Conservation (phyloP, 2,113 vertebrate genomes). For the Carassius gibelio region DNA sequence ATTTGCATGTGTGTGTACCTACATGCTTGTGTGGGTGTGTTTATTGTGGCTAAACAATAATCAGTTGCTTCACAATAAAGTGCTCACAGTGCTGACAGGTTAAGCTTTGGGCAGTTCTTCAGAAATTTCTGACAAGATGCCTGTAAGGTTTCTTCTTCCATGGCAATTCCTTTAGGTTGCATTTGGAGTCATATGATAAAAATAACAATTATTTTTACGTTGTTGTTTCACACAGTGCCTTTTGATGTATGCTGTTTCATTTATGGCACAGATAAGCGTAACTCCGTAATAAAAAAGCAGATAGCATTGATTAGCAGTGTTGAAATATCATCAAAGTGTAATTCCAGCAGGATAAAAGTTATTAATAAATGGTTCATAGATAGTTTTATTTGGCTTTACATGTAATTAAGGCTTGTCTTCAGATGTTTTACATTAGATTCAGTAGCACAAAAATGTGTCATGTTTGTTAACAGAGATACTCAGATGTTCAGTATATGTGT, state of each 20-base stretch:
- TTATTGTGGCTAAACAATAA: background rate
- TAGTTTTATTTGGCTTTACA: background rate
- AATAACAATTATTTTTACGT: background rate
- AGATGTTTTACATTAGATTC: background rate
- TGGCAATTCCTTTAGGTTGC: background rate
- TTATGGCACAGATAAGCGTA: background rate
- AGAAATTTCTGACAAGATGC: background rate
- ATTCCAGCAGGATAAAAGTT: slow-evolving; percentile 6
- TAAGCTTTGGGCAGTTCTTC: background rate
- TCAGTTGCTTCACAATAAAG: background rate
- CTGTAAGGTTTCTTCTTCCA: background rate
- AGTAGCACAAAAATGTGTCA: background rate
- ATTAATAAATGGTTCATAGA: background rate
- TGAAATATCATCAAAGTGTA: background rate
- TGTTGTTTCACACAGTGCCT: background rate
- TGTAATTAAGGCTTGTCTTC: background rate
- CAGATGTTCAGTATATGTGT: background rate
- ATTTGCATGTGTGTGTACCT: background rate
- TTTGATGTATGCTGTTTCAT: background rate
- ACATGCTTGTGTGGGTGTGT: background rate
- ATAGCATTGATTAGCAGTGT: background rate
- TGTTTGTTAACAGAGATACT: background rate
- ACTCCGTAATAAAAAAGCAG: background rate
- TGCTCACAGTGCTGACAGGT: background rate
- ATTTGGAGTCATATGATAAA: background rate